phyloP scores from a whole-genome alignment of 1,140 invertebrate genomes.

The Triops longicaudatus region DNA sequence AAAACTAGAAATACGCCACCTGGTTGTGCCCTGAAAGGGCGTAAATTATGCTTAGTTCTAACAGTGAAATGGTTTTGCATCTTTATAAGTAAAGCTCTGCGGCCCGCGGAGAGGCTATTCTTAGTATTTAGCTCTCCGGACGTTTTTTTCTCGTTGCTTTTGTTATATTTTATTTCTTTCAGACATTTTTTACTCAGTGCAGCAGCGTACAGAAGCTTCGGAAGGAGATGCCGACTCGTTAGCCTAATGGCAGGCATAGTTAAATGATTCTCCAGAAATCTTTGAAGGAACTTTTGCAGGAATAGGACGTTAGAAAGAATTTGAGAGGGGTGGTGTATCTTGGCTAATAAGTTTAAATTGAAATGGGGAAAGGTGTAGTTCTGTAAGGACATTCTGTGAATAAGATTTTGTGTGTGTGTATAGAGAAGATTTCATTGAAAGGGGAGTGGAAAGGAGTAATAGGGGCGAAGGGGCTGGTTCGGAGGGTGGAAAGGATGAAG shows the following conservation, averaged over 20 bases:
- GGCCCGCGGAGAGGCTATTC: not conserved
- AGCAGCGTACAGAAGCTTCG: not conserved
- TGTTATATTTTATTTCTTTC: not conserved
- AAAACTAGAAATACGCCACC: not conserved
- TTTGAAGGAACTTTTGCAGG: not conserved
- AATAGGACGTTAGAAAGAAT: not conserved
- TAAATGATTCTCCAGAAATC: not conserved
- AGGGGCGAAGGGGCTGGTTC: not conserved
- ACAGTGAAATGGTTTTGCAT: not conserved
- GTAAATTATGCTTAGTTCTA: slow-evolving; percentile 4
- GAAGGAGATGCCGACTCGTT: not conserved
- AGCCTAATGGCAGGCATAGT: not conserved
- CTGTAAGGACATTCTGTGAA: no score
- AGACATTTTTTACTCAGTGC: no score
- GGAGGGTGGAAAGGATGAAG: not conserved
- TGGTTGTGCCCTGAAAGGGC: not conserved
- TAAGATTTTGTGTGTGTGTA: no score
- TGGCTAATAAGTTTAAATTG: not conserved
- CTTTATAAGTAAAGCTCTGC: slow-evolving; percentile 1
- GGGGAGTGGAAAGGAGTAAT: no score
- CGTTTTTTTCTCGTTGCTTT: not conserved
- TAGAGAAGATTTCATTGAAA: no score
- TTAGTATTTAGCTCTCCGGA: not conserved
- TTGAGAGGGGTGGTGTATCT: not conserved
- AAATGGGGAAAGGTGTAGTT: no score